These are phyloP conservation scores for Nowickia ferox DNA, from an alignment of 2,888 invertebrate species.

Conservation along the genomic window DNA sequence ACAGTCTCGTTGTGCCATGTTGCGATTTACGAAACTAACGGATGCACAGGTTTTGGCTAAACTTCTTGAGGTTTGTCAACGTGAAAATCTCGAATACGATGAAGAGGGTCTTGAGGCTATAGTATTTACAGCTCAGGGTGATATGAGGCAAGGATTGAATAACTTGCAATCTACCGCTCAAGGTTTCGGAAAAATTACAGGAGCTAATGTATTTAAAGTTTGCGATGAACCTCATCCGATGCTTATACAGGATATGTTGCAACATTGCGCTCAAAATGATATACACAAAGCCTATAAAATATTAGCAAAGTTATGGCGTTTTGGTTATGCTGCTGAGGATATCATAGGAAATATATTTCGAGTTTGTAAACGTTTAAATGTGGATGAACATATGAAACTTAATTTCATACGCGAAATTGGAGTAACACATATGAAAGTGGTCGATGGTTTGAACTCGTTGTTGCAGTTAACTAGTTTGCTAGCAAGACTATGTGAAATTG, in stretches of 20 bases:
- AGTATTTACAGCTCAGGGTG: slow-evolving; percentile 99
- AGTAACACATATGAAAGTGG: slow-evolving; percentile 93
- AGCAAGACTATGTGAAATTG: slow-evolving; percentile 89
- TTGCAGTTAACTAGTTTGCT: slow-evolving; percentile 96
- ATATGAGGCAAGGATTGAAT: slow-evolving; percentile 98
- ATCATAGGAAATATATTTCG: slow-evolving; percentile 97
- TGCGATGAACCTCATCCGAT: slow-evolving; percentile 99
- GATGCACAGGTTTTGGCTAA: slow-evolving; percentile 96
- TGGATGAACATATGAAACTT: slow-evolving; percentile 92
- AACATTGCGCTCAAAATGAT: slow-evolving; percentile 91
- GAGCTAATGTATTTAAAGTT: slow-evolving; percentile 98
- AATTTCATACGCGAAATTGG: slow-evolving; percentile 96
- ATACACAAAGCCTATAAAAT: slow-evolving; percentile 94
- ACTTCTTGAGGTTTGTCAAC: slow-evolving; percentile 89
- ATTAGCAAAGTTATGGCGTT: slow-evolving; percentile 93
- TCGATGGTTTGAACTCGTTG: slow-evolving; percentile 93
- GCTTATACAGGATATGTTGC: slow-evolving; percentile 94
- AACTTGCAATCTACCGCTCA: slow-evolving; percentile 98
- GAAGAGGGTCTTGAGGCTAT: slow-evolving; percentile 98
- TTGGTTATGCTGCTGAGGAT: slow-evolving; percentile 98
- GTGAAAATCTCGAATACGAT: slow-evolving; percentile 90
- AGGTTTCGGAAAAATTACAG: slow-evolving; percentile 95
- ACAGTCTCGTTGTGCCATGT: slow-evolving; percentile 98
- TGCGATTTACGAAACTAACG: slow-evolving; percentile 94
- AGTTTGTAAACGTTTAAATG: slow-evolving; percentile 93